Evolutionary conservation across 2,113 vertebrate species (phyloP).

Genomic region (Cebidichthys violaceus): DNA sequence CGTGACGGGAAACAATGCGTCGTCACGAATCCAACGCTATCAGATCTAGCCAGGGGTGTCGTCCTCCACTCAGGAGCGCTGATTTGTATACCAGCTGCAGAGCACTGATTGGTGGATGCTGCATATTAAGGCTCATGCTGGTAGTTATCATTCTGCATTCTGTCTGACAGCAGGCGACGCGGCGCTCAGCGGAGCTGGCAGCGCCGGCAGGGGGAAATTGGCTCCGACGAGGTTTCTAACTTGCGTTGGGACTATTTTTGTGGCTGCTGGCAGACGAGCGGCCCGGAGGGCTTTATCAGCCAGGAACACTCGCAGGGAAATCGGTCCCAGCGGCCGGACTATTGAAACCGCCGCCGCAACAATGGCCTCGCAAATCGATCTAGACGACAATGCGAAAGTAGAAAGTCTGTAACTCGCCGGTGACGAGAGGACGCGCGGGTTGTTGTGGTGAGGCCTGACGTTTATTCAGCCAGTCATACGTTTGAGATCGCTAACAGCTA

Average conservation of each 20-base stretch:
- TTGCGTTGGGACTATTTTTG: conserved; percentile 55
- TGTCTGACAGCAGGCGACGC: conserved; percentile 39
- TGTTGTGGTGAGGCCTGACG: not conserved
- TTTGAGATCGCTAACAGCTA: not conserved
- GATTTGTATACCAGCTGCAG: conserved; percentile 46
- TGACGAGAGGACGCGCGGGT: not conserved
- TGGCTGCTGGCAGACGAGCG: conserved; percentile 52
- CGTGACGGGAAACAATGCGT: conserved; percentile 8
- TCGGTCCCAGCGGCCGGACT: conserved; percentile 41
- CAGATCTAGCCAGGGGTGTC: conserved; percentile 16
- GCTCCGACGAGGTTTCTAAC: conserved; percentile 34
- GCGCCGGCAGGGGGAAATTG: conserved; percentile 36
- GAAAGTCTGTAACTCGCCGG: conserved; percentile 2
- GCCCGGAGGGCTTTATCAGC: conserved; percentile 67
- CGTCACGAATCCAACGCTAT: conserved; percentile 6
- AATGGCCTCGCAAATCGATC: conserved; percentile 49
- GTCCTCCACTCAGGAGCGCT: conserved; percentile 15
- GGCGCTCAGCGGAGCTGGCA: conserved; percentile 55
- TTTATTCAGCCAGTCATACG: not conserved
- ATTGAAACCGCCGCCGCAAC: conserved; percentile 42
- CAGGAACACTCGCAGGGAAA: conserved; percentile 57
- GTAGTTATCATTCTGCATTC: conserved; percentile 48
- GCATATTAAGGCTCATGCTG: conserved; percentile 54
- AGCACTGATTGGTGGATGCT: conserved; percentile 48
- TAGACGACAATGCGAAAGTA: conserved; percentile 24